Base-by-base conservation (phyloP, 23 tunicate genomes). In the Halocynthia aurantium region DNA sequence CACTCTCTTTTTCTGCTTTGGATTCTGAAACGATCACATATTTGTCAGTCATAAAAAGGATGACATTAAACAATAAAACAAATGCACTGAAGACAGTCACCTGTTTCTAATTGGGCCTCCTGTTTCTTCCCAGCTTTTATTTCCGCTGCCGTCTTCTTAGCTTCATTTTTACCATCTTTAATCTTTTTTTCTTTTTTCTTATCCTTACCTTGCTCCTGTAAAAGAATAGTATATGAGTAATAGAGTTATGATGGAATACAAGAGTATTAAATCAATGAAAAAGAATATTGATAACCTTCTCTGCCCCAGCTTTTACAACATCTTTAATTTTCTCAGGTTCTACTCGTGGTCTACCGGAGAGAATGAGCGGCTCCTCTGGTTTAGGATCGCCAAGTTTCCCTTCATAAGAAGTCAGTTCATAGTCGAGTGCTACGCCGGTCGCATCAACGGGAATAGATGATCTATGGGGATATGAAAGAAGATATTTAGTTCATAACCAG, bases 301-400 rank as follows among this genome's bases (percentile, higher is more conserved):
- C 10, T 65, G 70, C 0, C 0, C 31, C 70, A 0, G 70, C 22
- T 65, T 65, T 65, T 65, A 40, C 70, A 31, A 4, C 40, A 58
- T 19, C 71, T 72, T 84, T 84, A 50, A 89, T 71, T 53, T 81
- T 89, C 61, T 89, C 96, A 21, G 96, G 96, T 80, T 84, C 96
- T 10, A 84, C 77, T 13, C 63, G 82, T 20, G 85, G 81, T 51
- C 83, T 71, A 21, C 73, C 73, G 17, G 78, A 15, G 31, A 83
- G 83, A 6, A 84, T 80, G 13, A 83, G 76, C 65, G 96, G 88
- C 31, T 84, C 88, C 57, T 84, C 96, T 50, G 77, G 82, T 70
- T 89, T 89, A 61, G 96, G 85, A 57, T 89, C 88, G 5, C 88
- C 88, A 9, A 83, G 88, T 74, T 89, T 84, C 53, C 84, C 63